Evolutionary conservation across 2,113 vertebrate genomes (phyloP).

Genomic region (Myotis brandtii): DNA sequence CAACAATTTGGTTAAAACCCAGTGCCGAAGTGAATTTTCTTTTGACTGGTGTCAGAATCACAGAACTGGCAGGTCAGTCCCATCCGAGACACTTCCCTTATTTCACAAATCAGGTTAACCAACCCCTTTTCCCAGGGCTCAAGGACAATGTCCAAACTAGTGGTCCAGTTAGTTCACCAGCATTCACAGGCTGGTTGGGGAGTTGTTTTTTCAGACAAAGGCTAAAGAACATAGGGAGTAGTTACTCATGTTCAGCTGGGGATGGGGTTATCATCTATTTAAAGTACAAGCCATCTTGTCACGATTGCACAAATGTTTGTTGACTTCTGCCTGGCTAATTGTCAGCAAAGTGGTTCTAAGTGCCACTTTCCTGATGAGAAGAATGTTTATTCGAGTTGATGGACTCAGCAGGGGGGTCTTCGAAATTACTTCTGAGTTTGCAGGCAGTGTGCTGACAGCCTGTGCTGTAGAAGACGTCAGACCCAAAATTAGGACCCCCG

Average conservation of each 20-base stretch:
- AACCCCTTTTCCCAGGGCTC: background rate
- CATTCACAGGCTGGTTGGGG: background rate
- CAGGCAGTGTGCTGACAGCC: constrained; percentile 15
- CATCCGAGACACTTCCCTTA: background rate
- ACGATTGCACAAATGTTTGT: constrained; percentile 73
- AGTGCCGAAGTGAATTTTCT: background rate
- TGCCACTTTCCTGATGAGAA: constrained; percentile 78
- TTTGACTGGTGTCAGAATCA: background rate
- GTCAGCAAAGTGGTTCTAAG: constrained; percentile 73
- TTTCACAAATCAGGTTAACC: background rate
- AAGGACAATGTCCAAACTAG: background rate
- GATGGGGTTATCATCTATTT: constrained; percentile 63
- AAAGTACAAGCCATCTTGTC: constrained; percentile 65
- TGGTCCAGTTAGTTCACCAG: background rate
- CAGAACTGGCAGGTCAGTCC: background rate
- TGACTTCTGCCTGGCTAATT: constrained; percentile 80
- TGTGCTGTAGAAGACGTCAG: constrained; percentile 5
- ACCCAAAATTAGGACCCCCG: background rate
- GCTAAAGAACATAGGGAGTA: background rate
- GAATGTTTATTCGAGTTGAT: constrained; percentile 75
- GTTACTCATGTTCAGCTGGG: background rate
- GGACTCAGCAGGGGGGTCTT: constrained; percentile 56
- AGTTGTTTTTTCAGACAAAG: constrained; percentile 33
- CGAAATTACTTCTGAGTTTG: constrained; percentile 55
- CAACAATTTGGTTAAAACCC: constrained; percentile 19